Base-by-base conservation (phyloP, 2,888 invertebrate species). In the Rhagonycha fulva region DNA sequence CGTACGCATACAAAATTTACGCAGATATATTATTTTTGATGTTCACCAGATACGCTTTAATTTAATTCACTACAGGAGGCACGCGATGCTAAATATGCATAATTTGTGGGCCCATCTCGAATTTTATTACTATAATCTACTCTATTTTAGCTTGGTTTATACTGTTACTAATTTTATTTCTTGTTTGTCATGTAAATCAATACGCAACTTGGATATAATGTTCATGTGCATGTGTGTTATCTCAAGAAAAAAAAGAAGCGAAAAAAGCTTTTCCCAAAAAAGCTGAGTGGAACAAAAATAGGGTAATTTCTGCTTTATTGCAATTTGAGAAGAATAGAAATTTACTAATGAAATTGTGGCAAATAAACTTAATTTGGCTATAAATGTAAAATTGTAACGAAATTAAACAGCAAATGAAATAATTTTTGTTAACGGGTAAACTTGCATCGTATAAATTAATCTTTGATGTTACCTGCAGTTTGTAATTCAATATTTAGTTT, bases 21-120 rank as follows among this genome's bases (percentile, higher is more conserved):
- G 84, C 85, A 85, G 83, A 86, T 85, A 85, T 85, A 83, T 87
- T 86, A 87, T 86, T 86, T 86, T 85, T 87, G 86, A 87, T 85
- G 84, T 83, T 87, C 84, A 81, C 86, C 87, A 87, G 87, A 87
- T 86, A 84, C 86, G 81, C 84, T 85, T 85, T 87, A 87, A 87
- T 87, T 87, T 86, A 87, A 87, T 87, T 87, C 85, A 80, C 84
- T 78, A 82, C 83, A 82, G 85, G 85, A 84, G 85, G 85, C 86
- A 86, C 86, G 85, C 86, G 84, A 85, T 83, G 80, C 85, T 85
- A 85, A 85, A 85, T 85, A 85, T 85, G 84, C 84, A 84, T 85
- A 86, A 86, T 86, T 86, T 86, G 85, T 84, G 85, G 83, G 78
- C 84, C 84, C 83, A 81, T 80, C 80, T 83, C 84, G 82, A 83